These are phyloP conservation scores for Brachystomella parvula DNA, from an alignment of 1,140 invertebrate genomes.

Conservation along the genomic window DNA sequence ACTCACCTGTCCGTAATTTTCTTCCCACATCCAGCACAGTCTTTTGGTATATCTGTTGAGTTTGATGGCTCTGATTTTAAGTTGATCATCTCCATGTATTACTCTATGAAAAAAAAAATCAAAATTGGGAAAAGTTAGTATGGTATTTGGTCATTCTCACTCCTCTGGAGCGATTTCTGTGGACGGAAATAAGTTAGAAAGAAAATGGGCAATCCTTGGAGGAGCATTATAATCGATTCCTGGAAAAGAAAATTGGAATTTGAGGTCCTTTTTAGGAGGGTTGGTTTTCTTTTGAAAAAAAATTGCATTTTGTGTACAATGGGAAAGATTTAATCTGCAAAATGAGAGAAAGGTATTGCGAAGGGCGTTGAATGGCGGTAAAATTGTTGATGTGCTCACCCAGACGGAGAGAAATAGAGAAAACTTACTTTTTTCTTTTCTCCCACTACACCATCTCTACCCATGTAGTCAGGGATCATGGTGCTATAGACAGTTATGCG, in stretches of 20 bases:
- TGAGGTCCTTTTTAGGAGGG: constrained; percentile 32
- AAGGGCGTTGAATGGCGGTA: constrained; percentile 38
- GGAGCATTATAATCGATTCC: constrained; percentile 36
- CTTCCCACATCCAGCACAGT: constrained; percentile 78
- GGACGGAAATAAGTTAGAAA: constrained; percentile 15
- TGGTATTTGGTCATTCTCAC: not conserved
- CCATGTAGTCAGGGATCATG: no score
- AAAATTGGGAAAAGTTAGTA: constrained; percentile 1
- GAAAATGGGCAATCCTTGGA: constrained; percentile 38
- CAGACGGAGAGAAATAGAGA: not conserved
- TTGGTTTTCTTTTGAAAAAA: constrained; percentile 22
- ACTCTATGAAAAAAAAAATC: constrained; percentile 11
- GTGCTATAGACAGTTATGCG: not conserved
- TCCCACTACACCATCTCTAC: no score
- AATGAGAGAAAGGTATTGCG: constrained; percentile 34
- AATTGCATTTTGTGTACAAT: constrained; percentile 39
- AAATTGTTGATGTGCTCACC: constrained; percentile 39
- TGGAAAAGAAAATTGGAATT: constrained; percentile 38
- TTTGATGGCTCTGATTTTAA: constrained; percentile 47
- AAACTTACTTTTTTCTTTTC: constrained; percentile 12
- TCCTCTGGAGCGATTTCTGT: not conserved
- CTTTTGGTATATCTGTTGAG: constrained; percentile 46
- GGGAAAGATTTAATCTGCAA: constrained; percentile 39
- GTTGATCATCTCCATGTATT: constrained; percentile 47
- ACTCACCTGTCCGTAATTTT: constrained; percentile 69